Conservation (phyloP, 2,797 vertebrate species). For the Malacoraja senta region DNA sequence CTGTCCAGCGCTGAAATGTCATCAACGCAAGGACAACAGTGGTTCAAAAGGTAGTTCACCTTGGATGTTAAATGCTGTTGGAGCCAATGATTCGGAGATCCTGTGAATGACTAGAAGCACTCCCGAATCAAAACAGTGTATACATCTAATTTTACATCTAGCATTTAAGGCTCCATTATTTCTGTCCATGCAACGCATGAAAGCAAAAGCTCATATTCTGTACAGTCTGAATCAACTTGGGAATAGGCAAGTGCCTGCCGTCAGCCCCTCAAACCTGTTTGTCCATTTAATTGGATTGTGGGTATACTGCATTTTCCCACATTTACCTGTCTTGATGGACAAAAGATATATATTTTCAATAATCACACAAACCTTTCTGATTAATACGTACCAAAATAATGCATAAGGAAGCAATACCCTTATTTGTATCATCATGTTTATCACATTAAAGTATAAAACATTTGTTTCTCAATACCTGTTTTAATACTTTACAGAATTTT, state of each 20-base stretch:
- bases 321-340: not conserved
- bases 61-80: too few relatives aligned
- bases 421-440: not conserved
- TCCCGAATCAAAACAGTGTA: not conserved
- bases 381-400: not conserved
- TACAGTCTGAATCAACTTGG: too few relatives aligned
- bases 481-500: constrained; percentile 63
- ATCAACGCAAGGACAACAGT: too few relatives aligned
- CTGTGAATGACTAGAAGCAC: not conserved
- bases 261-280: not conserved
- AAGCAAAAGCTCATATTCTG: not conserved
- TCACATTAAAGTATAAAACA: not conserved
- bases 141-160: not conserved
- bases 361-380: not conserved
- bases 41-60: too few relatives aligned
- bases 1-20: too few relatives aligned
- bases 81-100: too few relatives aligned
- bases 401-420: not conserved
- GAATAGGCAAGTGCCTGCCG: too few relatives aligned
- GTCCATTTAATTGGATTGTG: not conserved
- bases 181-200: not conserved
- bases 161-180: not conserved
- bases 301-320: not conserved
- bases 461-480: not conserved
- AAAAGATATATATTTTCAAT: not conserved